Evolutionary conservation across 2,113 vertebrate species (phyloP).

Genomic region (Mirza zaza): DNA sequence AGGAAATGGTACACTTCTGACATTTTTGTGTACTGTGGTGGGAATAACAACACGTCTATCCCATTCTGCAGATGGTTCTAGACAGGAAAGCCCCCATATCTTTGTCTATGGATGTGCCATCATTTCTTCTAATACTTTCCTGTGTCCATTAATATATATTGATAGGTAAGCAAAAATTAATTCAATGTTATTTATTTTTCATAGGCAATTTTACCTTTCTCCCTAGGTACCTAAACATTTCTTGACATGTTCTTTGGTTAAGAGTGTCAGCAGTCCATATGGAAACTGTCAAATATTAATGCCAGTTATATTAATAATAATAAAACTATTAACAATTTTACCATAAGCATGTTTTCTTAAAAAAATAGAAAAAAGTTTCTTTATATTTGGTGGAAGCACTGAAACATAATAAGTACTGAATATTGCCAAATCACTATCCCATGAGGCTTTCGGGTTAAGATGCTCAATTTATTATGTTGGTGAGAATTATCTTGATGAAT

Average conservation of each 20-base stretch:
- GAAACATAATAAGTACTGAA: background rate
- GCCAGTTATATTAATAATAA: background rate
- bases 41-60: background rate
- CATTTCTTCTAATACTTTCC: background rate
- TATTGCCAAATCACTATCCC: background rate
- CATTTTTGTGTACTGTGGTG: background rate
- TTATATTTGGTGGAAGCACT: background rate
- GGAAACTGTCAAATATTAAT: background rate
- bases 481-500: background rate
- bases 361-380: background rate
- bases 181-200: background rate
- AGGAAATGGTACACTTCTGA: background rate
- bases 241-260: background rate
- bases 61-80: background rate
- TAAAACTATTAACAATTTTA: background rate
- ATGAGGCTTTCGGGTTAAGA: background rate
- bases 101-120: background rate
- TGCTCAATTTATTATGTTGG: background rate
- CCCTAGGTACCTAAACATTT: background rate
- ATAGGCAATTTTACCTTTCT: fast-evolving
- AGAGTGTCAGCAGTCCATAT: background rate
- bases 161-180: background rate
- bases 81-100: background rate
- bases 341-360: background rate
- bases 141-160: background rate